Percentiles rank a stretch among this genome's conserved stretches.
These are phyloP conservation scores for Hymenopus coronatus DNA, from an alignment of 2,888 invertebrate genomes.

Conservation along the genomic window DNA sequence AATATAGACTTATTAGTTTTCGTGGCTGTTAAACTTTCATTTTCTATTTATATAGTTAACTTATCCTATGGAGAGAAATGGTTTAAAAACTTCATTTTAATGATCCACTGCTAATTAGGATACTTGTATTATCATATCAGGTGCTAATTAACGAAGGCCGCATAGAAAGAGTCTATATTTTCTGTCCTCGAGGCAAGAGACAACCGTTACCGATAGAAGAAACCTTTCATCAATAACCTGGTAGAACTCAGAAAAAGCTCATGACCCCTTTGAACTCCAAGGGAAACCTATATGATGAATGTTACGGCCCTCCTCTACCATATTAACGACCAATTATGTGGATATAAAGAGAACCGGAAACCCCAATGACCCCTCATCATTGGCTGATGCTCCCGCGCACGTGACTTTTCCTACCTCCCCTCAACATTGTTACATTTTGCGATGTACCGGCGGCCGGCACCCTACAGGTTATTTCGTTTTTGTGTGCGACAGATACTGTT, in stretches of 20 bases:
- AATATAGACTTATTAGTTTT: no score
- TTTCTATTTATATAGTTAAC: no score
- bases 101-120: no score
- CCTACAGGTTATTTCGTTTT: background rate
- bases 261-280: background rate
- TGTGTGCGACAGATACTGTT: background rate
- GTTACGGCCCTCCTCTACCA: background rate
- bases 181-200: background rate
- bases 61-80: no score
- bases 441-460: background rate
- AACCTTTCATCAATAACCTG: background rate
- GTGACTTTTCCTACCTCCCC: background rate
- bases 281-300: background rate
- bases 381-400: background rate
- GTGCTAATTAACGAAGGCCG: no score
- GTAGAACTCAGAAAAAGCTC: background rate
- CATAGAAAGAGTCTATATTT: background rate
- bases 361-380: background rate
- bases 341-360: background rate
- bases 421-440: background rate
- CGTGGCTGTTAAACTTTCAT: no score
- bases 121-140: no score
- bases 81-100: no score
- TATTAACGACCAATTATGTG: background rate
- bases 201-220: background rate